Evolutionary conservation across 2,113 vertebrate genomes (phyloP), one percentile per base, ranked within the genome.

Genomic region (Thryonomys swinderianus): DNA sequence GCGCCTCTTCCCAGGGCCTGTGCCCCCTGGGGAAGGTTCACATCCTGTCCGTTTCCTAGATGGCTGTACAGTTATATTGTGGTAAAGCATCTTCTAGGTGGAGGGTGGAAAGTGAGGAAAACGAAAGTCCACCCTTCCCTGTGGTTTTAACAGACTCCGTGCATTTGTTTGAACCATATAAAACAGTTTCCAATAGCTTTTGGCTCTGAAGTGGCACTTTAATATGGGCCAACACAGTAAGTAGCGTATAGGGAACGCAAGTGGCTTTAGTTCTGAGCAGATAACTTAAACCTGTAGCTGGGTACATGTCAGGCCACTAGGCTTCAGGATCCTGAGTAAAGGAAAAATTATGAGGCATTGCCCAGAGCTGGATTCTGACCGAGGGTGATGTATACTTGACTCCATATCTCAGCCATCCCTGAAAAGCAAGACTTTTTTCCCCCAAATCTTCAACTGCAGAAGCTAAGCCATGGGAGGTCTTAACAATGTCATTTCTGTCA

Each of bases 251-350:
- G 83, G 37, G 69, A 73, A 88, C 78, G 18, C 64, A 90, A 83
- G 73, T 79, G 59, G 61, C 82, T 85, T 81, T 30, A 73, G 59
- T 86, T 91, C 12, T 82, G 91, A 95, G 23, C 80, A 93, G 62
- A 30, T 92, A 25, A 78, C 42, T 78, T 57, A 51, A 79, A 88
- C 62, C 48, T n/a, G 48, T 32, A 69, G 64, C 53, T 57, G n/a
- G n/a, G 30, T 10, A 92, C 55, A 57, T 30, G 25, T 53, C 27
- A 74, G 83, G 79, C 62, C 48, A 53, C 57, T 55, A 2, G 42
- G n/a, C 83, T 84, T 42, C 12, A 73, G 78, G 45, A 85, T 64
- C 45, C 18, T 7, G 2, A 85, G 73, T 42, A 76, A 88, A 66
- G 64, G 42, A 45, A 42, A 67, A 85, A 40, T 73, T 57, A 30